These are phyloP conservation scores for Trachurus trachurus DNA, from an alignment of 2,797 vertebrate genomes.

Conservation along the genomic window DNA sequence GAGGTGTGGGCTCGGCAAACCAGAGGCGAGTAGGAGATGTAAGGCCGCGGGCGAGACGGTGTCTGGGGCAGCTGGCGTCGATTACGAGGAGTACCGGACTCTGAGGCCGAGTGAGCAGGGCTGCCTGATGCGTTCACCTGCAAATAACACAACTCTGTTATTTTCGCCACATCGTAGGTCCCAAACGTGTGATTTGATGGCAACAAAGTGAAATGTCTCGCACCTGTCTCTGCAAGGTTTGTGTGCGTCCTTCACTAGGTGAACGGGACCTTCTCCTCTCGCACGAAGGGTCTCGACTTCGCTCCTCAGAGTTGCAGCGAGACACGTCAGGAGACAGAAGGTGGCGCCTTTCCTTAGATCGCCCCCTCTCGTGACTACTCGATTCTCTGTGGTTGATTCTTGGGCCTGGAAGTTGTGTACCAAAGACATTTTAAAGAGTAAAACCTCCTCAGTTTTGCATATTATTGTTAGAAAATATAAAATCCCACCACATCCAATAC, in stretches of 20 bases:
- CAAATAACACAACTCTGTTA: conserved; percentile 20
- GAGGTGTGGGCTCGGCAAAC: conserved; percentile 87
- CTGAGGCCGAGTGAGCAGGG: conserved; percentile 90
- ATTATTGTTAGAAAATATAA: neutral
- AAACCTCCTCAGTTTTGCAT: neutral
- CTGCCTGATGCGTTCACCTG: conserved; percentile 91
- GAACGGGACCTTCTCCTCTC: conserved; percentile 89
- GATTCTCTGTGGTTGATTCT: conserved; percentile 90
- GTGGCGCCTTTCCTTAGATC: conserved; percentile 97
- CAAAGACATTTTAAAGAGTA: neutral
- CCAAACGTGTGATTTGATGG: neutral
- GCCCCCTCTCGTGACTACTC: conserved; percentile 92
- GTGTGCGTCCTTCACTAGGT: conserved; percentile 89
- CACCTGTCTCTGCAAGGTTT: conserved; percentile 89
- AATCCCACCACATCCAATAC: neutral
- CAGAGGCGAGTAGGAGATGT: conserved; percentile 95
- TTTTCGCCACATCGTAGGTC: conserved; percentile 6
- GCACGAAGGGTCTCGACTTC: conserved; percentile 90
- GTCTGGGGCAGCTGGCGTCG: conserved; percentile 96
- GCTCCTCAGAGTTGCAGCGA: conserved; percentile 96
- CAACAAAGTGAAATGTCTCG: conserved; percentile 3
- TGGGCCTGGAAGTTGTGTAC: conserved; percentile 77
- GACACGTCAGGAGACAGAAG: conserved; percentile 96
- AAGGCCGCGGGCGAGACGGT: conserved; percentile 93
- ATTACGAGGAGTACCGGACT: conserved; percentile 91